Percentiles rank a stretch among this genome's conserved stretches.
phyloP scores from a whole-genome alignment of 2,113 vertebrate genomes.

The Dicaeum eximium region DNA sequence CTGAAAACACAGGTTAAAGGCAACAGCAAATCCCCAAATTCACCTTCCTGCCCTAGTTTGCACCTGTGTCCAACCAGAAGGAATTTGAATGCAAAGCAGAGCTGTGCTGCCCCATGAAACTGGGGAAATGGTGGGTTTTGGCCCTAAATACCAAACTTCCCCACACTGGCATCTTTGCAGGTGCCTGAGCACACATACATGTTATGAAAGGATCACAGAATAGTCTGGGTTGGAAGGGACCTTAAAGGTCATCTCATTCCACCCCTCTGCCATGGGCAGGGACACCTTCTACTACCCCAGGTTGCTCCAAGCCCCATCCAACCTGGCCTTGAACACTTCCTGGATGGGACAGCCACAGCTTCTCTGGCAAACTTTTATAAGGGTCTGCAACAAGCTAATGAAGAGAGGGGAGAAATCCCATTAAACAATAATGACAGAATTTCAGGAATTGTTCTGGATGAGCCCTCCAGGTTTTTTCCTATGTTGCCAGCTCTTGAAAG shows the following conservation, averaged over 20 bases:
- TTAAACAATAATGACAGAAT: neutral
- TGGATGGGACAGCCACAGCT: neutral
- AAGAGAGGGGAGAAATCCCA: neutral
- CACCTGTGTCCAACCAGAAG: neutral
- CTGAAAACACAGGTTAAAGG: neutral
- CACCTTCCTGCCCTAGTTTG: neutral
- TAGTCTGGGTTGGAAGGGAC: neutral
- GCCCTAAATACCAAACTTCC: neutral
- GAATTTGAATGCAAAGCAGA: accelerated
- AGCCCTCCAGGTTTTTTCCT: neutral
- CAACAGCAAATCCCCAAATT: neutral
- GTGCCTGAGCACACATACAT: accelerated
- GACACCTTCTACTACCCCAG: neutral
- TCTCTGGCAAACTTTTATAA: neutral
- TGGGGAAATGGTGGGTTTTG: neutral
- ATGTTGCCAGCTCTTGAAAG: neutral
- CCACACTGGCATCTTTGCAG: accelerated
- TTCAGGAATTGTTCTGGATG: neutral
- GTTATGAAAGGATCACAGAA: neutral
- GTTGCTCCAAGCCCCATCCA: accelerated
- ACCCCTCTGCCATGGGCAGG: neutral
- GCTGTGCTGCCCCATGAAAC: neutral
- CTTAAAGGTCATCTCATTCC: neutral
- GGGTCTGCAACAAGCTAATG: neutral
- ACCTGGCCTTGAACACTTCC: neutral